Conservation (phyloP, 2,797 vertebrate species). For the Peromyscus nudipes region DNA sequence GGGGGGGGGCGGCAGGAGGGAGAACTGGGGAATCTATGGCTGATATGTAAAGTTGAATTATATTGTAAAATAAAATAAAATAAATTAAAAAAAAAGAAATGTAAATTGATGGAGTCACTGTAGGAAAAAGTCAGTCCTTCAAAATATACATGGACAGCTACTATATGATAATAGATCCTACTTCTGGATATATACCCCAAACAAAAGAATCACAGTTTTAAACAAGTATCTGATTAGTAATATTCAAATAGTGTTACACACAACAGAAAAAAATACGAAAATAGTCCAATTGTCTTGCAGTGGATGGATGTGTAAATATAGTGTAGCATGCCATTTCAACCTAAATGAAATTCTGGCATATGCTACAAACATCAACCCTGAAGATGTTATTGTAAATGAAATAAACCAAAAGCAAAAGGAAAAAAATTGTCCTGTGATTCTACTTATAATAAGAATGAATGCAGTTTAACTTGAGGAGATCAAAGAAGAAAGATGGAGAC, state of each 20-base stretch:
- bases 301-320: background rate
- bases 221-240: background rate
- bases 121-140: background rate
- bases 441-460: background rate
- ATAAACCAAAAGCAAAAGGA: background rate
- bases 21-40: too few relatives aligned
- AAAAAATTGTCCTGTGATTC: background rate
- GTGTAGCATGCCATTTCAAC: background rate
- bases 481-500: background rate
- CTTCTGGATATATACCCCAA: background rate
- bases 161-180: background rate
- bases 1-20: too few relatives aligned
- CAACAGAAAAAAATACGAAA: background rate
- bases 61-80: too few relatives aligned
- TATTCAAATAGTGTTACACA: background rate
- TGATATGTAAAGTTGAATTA: too few relatives aligned
- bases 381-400: background rate
- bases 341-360: background rate
- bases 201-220: background rate
- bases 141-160: background rate
- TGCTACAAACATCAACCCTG: background rate
- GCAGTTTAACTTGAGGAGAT: background rate
- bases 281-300: background rate
- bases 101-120: background rate
- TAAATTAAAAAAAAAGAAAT: too few relatives aligned